phyloP scores from a whole-genome alignment of 2,113 vertebrate genomes.

The Corydoras maculifer region DNA sequence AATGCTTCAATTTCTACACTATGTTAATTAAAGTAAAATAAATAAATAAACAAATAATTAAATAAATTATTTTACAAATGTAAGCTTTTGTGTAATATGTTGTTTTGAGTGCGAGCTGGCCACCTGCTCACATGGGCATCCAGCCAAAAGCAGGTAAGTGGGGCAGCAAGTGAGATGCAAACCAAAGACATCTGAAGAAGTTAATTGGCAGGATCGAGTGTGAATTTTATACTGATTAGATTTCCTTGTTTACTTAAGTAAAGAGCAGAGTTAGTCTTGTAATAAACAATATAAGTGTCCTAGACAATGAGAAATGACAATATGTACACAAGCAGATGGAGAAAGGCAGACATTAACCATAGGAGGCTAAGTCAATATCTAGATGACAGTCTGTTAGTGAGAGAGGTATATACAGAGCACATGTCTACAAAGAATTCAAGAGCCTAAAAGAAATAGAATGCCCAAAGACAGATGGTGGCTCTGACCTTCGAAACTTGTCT shows the following conservation, averaged over 20 bases:
- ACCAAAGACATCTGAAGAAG: no score
- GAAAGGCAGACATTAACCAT: constrained; percentile 7
- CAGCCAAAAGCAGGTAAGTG: no score
- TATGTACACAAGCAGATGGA: constrained; percentile 12
- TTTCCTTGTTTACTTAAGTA: constrained; percentile 19
- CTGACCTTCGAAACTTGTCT: constrained; percentile 93
- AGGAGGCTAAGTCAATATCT: constrained; percentile 14
- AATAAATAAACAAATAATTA: no score
- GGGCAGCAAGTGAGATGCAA: no score
- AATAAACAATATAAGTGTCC: neutral
- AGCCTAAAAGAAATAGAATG: neutral
- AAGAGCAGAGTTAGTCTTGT: no score
- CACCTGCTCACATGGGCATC: no score
- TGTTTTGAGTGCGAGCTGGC: no score
- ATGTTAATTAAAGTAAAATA: no score
- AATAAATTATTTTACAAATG: no score
- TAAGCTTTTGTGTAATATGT: no score
- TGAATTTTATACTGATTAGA: constrained; percentile 28
- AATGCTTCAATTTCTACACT: no score
- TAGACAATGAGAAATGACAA: neutral
- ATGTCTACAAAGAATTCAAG: neutral
- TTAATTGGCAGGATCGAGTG: no score
- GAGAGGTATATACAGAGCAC: constrained; percentile 3
- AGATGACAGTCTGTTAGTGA: neutral
- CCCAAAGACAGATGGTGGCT: neutral